phyloP scores from a whole-genome alignment of 2,797 vertebrate genomes.

The Pangasius macronema region DNA sequence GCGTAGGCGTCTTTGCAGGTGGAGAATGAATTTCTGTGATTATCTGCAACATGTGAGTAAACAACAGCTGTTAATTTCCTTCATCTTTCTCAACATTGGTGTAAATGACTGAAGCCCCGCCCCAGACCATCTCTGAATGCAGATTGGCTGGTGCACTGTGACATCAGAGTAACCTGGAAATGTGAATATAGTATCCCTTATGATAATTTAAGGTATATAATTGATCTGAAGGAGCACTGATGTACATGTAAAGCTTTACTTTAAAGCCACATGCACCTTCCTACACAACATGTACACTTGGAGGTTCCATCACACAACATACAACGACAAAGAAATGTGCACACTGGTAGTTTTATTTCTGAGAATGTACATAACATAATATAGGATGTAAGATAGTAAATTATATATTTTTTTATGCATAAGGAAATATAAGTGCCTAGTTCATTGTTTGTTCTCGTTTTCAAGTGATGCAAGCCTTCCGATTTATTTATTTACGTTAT shows the following conservation, averaged over 20 bases:
- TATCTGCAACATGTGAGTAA: background rate
- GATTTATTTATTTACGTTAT: too few relatives aligned
- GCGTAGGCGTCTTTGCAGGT: background rate
- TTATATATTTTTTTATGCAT: background rate
- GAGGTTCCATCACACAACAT: background rate
- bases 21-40: background rate
- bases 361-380: background rate
- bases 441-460: background rate
- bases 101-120: background rate
- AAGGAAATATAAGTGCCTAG: background rate
- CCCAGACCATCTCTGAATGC: background rate
- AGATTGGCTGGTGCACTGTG: background rate
- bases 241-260: too few relatives aligned
- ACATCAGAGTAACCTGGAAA: background rate
- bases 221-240: background rate
- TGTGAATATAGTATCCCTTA: background rate
- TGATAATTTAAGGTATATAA: background rate
- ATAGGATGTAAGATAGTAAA: background rate
- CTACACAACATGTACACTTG: background rate
- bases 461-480: background rate
- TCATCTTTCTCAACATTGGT: background rate
- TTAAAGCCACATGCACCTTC: background rate
- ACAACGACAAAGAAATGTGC: background rate
- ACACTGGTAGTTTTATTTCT: background rate
- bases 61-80: constrained; percentile 11